phyloP scores from a whole-genome alignment of 2,113 vertebrate genomes.

The Engystomops pustulosus region DNA sequence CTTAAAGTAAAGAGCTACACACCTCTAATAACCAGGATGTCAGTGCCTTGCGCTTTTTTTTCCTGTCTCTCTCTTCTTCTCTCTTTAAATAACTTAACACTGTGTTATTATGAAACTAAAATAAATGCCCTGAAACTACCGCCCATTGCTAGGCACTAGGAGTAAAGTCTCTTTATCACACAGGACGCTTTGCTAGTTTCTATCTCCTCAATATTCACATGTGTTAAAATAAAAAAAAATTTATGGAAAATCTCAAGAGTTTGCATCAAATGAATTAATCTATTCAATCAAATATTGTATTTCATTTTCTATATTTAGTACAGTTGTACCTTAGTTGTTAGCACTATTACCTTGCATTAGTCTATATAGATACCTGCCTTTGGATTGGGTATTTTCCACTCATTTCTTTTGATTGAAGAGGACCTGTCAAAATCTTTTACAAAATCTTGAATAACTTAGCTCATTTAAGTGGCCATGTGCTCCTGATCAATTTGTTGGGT shows the following conservation, averaged over 20 bases:
- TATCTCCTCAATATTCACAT: too few species aligned
- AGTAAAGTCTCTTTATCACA: neutral
- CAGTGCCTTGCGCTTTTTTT: neutral
- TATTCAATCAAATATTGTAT: too few species aligned
- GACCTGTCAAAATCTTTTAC: too few species aligned
- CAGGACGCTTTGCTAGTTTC: neutral
- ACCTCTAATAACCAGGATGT: neutral
- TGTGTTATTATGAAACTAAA: conserved; percentile 13
- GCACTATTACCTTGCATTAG: neutral
- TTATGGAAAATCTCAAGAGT: too few species aligned
- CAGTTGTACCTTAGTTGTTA: neutral
- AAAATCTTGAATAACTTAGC: too few species aligned
- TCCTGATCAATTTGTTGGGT: too few species aligned
- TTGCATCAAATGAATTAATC: neutral
- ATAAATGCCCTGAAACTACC: conserved; percentile 10
- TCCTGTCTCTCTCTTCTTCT: conserved; percentile 15
- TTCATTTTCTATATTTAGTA: neutral
- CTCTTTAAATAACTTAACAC: conserved; percentile 23
- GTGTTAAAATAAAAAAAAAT: too few species aligned
- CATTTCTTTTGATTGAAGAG: too few species aligned
- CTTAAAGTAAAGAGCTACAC: neutral
- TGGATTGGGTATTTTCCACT: too few species aligned
- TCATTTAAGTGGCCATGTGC: too few species aligned
- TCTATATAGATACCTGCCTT: too few species aligned
- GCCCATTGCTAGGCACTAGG: neutral